These are phyloP conservation scores for Euplagia quadripunctaria DNA, from an alignment of 2,888 invertebrate species.

Conservation along the genomic window DNA sequence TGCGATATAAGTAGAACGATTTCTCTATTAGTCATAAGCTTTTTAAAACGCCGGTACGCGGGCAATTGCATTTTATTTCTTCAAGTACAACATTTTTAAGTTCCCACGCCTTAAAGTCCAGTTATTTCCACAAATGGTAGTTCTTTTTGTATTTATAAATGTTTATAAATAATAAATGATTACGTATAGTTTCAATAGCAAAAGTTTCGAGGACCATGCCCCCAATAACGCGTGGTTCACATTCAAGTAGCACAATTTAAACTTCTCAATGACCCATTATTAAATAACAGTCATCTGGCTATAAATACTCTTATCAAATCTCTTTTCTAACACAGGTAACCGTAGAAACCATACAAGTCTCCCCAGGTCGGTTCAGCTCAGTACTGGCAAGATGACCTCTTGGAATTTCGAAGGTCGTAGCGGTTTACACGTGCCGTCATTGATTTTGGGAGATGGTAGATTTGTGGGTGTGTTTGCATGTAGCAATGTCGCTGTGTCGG, in stretches of 20 bases:
- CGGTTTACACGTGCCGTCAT: conserved; percentile 64
- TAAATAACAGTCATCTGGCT: neutral
- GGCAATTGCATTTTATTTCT: neutral
- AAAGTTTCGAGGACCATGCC: too few species aligned
- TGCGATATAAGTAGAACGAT: neutral
- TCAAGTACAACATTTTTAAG: neutral
- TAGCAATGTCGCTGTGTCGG: conserved; percentile 23
- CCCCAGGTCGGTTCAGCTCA: conserved; percentile 34
- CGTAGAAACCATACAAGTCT: conserved; percentile 55
- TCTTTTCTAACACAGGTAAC: conserved; percentile 14
- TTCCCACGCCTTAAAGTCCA: neutral
- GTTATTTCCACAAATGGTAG: neutral
- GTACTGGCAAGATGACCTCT: conserved; percentile 59
- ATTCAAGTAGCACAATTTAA: neutral
- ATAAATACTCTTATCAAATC: neutral
- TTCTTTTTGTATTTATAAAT: neutral
- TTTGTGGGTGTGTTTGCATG: conserved; percentile 48
- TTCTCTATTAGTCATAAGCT: neutral
- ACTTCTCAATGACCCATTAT: neutral
- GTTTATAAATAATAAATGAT: too few species aligned
- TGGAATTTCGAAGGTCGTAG: conserved; percentile 70
- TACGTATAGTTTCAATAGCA: too few species aligned
- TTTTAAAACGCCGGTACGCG: neutral
- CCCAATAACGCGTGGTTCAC: too few species aligned
- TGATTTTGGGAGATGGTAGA: conserved; percentile 47